Percentiles rank a stretch among this genome's conserved stretches.
Conservation (phyloP, 2,797 vertebrate genomes). For the Scolopax rusticola region DNA sequence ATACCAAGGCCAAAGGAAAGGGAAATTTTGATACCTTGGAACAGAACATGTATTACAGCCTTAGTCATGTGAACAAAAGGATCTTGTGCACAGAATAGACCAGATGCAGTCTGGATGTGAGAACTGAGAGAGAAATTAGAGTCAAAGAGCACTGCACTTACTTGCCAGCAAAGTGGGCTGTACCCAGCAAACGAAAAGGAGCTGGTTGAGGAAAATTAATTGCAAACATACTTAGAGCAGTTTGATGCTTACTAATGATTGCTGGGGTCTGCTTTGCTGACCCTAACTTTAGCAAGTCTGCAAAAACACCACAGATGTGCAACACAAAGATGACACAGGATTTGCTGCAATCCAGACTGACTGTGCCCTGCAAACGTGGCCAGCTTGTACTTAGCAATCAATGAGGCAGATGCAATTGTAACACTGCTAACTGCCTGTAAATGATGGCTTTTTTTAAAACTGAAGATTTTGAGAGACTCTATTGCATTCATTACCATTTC, state of each 20-base stretch:
- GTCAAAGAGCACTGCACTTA: background rate
- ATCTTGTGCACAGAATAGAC: background rate
- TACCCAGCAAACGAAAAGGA: background rate
- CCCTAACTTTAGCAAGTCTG: background rate
- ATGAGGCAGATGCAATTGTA: slow-evolving; percentile 29
- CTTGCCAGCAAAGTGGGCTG: background rate
- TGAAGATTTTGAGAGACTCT: background rate
- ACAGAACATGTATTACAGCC: background rate
- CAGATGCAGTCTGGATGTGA: background rate
- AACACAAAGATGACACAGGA: background rate
- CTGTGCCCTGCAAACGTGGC: background rate
- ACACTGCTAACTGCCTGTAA: slow-evolving; percentile 35
- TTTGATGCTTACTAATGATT: background rate
- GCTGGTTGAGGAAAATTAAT: background rate
- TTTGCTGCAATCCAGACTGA: background rate
- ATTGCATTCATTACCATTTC: slow-evolving; percentile 64
- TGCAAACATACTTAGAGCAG: background rate
- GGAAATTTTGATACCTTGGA: background rate
- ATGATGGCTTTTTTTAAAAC: background rate
- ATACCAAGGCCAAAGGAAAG: background rate
- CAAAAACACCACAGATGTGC: background rate
- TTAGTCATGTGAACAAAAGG: background rate
- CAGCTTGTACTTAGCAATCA: background rate
- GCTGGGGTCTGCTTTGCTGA: background rate
- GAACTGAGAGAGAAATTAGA: background rate